Conservation (phyloP, 2,797 vertebrate species). For the Amniataba percoides region DNA sequence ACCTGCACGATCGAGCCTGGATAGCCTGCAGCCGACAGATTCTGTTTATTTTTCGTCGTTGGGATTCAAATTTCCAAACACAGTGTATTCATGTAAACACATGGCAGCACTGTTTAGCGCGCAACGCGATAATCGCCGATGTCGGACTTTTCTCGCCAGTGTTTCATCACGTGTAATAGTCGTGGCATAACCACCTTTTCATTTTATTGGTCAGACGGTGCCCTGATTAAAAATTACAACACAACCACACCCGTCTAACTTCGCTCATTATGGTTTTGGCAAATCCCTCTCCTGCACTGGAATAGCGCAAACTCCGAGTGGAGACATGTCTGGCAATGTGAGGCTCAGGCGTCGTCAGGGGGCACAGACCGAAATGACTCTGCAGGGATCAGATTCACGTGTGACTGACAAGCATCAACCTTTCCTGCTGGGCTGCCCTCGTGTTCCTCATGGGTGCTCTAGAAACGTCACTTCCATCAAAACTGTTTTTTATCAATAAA, state of each 20-base stretch:
- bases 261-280: conserved; percentile 66
- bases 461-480: background rate
- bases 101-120: conserved; percentile 7
- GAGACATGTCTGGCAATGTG: conserved; percentile 26
- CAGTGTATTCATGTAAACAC: conserved; percentile 23
- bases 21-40: background rate
- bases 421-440: background rate
- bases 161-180: conserved; percentile 44
- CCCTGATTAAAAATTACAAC: conserved; percentile 56
- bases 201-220: conserved; percentile 45
- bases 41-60: conserved; percentile 19
- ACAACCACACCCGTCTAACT: conserved; percentile 53
- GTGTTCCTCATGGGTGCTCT: background rate
- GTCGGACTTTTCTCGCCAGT: background rate
- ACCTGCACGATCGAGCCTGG: too few relatives aligned
- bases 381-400: background rate
- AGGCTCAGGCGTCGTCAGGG: conserved; percentile 14
- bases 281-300: conserved; percentile 7
- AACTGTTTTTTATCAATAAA: background rate
- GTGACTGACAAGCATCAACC: conserved; percentile 14
- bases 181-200: conserved; percentile 28
- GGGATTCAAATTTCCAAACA: conserved; percentile 28
- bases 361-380: conserved; percentile 5
- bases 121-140: background rate
- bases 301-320: conserved; percentile 16